Evolutionary conservation across 2,113 vertebrate genomes (phyloP), one percentile per base, ranked within the genome.

Genomic region (Etia nguti): DNA sequence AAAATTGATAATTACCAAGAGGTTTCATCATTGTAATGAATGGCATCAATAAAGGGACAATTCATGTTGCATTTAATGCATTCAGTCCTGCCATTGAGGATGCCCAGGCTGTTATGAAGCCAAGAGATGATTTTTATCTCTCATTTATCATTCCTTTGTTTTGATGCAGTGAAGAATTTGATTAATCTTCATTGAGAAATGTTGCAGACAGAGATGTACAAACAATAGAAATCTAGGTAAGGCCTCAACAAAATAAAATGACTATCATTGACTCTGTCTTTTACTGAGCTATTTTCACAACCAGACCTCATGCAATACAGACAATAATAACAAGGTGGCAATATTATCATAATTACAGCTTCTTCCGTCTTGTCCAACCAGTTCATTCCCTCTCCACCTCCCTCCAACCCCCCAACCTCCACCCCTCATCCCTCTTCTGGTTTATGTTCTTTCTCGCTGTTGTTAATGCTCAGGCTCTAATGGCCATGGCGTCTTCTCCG

Each of bases 401-500:
- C 6, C 20, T 34, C 43, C 81, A 57, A 24, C 43, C 55, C 29
- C 73, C 11, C 73, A 59, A 41, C 60, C 24, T 41, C 81, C 80
- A 26, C 18, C 77, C 22, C 26, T 81, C 62, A 80, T 46, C 38
- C 50, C 89, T 62, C 87, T 16, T 82, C 80, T 79, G 77, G 91
- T 91, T 90, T 93, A 86, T 93, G 94, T 95, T 94, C 86, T 92
- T 87, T 90, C 92, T 92, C 93, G 88, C 86, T 12, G 89, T 96
- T 95, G 95, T 95, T 96, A 96, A 96, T 96, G 96, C 92, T 91
- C 88, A 79, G 90, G 88, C 93, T 94, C 94, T 96, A 96, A 97
- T 97, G 96, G 96, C 94, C 65, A 93, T 96, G 96, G 96, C 96
- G 96, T 96, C 96, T 96, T 91, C 93, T 94, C 93, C 68, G 54